Conservation (phyloP, 1,140 invertebrate species). For the Uloborus diversus region DNA sequence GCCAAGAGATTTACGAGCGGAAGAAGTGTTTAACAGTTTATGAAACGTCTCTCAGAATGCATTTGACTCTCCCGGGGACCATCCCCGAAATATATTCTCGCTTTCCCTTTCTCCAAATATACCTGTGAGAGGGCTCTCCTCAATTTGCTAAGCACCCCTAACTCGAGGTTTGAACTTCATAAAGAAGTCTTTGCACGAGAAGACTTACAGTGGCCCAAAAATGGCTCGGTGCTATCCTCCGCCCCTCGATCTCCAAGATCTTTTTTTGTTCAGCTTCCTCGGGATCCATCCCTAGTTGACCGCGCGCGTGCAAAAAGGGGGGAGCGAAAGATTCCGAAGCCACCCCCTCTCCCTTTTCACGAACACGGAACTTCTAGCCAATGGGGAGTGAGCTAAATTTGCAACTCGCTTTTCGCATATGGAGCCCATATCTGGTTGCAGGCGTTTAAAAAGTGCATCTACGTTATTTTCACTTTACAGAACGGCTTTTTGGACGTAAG, state of each 20-base stretch:
- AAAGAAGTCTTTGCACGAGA: conserved; percentile 38
- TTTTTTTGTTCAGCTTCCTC: conserved; percentile 11
- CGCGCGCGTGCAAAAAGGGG: conserved; percentile 10
- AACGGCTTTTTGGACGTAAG: conserved; percentile 54
- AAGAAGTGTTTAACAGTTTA: conserved; percentile 3
- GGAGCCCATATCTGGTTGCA: conserved; percentile 52
- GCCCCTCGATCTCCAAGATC: conserved; percentile 7
- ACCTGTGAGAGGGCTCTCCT: neutral
- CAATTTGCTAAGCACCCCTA: conserved; percentile 27
- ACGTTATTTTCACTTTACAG: conserved; percentile 52
- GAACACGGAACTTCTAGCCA: conserved; percentile 5
- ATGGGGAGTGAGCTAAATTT: conserved; percentile 48
- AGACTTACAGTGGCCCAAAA: conserved; percentile 45
- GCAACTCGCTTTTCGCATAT: conserved; percentile 32
- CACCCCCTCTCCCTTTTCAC: neutral
- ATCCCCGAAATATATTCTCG: neutral
- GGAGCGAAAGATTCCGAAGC: no score
- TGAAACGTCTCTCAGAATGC: neutral
- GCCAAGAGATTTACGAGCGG: neutral
- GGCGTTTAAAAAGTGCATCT: conserved; percentile 43
- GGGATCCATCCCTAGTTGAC: conserved; percentile 35
- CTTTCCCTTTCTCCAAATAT: neutral
- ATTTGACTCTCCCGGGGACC: neutral
- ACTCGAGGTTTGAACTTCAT: neutral
- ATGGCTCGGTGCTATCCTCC: conserved; percentile 35